These are phyloP conservation scores for Hafferia zeledoni DNA, from an alignment of 2,797 vertebrate genomes.

Conservation along the genomic window DNA sequence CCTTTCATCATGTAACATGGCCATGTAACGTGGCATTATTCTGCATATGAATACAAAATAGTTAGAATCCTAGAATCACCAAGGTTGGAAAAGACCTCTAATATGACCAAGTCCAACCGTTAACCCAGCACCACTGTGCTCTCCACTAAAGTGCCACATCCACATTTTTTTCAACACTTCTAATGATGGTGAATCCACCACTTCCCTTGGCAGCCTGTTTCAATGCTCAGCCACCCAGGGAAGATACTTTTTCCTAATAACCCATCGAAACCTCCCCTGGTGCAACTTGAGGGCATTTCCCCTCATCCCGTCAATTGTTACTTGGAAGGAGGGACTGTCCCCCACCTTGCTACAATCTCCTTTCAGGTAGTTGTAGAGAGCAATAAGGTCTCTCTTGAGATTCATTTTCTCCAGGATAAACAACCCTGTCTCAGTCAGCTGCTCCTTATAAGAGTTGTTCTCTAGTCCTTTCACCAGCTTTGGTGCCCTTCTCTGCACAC, in stretches of 20 bases:
- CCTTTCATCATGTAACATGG: background rate
- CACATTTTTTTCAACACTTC: background rate
- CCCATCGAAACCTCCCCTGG: background rate
- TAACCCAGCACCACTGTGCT: background rate
- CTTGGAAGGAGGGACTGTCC: background rate
- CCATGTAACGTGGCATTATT: background rate
- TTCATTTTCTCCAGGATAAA: background rate
- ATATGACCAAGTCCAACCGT: background rate
- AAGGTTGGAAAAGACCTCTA: background rate
- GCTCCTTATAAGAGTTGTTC: background rate
- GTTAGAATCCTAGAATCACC: background rate
- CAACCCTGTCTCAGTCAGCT: background rate
- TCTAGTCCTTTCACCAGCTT: background rate
- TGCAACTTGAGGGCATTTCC: background rate
- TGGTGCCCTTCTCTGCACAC: background rate
- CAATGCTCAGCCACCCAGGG: background rate
- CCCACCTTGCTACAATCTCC: background rate
- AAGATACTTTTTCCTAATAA: background rate
- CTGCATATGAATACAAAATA: background rate
- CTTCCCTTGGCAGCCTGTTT: background rate
- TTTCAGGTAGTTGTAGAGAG: background rate
- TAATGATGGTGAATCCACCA: background rate
- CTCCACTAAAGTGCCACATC: background rate
- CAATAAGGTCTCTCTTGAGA: background rate
- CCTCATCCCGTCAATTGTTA: background rate